Evolutionary conservation across 2,888 invertebrate species (phyloP), one percentile per base, ranked within the genome.

Genomic region (Chymomyza caudatula): DNA sequence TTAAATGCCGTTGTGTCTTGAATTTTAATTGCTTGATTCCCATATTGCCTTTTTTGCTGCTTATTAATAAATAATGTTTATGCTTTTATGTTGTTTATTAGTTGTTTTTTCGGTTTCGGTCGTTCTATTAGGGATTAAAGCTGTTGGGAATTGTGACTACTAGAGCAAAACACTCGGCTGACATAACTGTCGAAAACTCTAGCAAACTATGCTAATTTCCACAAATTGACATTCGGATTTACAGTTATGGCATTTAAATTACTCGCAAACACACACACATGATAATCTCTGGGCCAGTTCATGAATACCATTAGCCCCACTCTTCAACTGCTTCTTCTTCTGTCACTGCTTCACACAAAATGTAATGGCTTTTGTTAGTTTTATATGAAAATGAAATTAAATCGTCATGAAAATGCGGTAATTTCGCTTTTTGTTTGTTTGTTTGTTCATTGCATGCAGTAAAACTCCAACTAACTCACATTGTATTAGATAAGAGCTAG

Each of bases 1-100:
- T 86, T 83, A 83, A 86, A 76, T 85, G 86, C 53, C 72, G 75
- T 71, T 76, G 80, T 71, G 83, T 71, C 76, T 77, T 85, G 82
- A 77, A 83, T 83, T 85, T 86, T 80, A 83, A 83, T 86, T 81
- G 81, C 71, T 57, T 71, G 66, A 66, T 55, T 37, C 57, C 54
- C 53, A 42, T 60, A 63, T 17, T 53, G 53, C 17, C 51, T n/a
- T 61, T n/a, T 61, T 63, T 67, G 68, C 76, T 84, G 80, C 84
- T 72, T 84, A 81, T 81, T 81, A 84, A 86, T 81, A 81, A 81
- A 81, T 84, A 81, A 86, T 84, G 51, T 22, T 25, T 22, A 25
- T 25, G 44, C 44, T 17, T 47, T 47, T 17, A 47, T 47, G 17
- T 17, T 47, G 44, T 17, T 17, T 47, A 17, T 17, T 15, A 47